Conservation (phyloP, 2,113 vertebrate genomes). For the Tachycineta bicolor region DNA sequence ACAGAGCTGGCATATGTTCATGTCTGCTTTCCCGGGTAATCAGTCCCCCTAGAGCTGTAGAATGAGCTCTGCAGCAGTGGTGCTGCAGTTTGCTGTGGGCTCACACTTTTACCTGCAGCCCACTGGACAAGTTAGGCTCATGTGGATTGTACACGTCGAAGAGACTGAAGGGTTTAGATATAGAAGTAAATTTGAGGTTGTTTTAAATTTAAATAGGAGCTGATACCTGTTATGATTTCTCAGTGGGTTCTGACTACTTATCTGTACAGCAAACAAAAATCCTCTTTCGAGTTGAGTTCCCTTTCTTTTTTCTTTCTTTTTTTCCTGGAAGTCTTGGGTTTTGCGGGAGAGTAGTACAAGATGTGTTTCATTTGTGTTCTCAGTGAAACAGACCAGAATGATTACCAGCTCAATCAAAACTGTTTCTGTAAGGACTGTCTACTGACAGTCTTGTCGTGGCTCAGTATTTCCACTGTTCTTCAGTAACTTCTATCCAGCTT, state of each 20-base stretch:
- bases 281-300: neutral
- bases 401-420: neutral
- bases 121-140: neutral
- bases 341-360: neutral
- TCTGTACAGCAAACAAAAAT: neutral
- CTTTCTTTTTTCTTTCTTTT: neutral
- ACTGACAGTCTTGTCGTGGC: neutral
- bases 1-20: neutral
- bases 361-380: neutral
- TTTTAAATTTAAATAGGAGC: neutral
- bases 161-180: neutral
- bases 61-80: neutral
- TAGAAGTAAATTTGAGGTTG: neutral
- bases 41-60: neutral
- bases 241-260: neutral
- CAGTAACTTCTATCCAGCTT: neutral
- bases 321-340: neutral
- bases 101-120: neutral
- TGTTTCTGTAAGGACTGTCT: neutral
- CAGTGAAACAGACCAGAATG: neutral
- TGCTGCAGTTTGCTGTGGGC: neutral
- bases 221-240: neutral
- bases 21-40: neutral
- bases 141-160: accelerated
- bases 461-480: neutral